These are phyloP conservation scores for Aplidium turbinatum DNA, from an alignment of 23 tunicate genomes.

Conservation along the genomic window DNA sequence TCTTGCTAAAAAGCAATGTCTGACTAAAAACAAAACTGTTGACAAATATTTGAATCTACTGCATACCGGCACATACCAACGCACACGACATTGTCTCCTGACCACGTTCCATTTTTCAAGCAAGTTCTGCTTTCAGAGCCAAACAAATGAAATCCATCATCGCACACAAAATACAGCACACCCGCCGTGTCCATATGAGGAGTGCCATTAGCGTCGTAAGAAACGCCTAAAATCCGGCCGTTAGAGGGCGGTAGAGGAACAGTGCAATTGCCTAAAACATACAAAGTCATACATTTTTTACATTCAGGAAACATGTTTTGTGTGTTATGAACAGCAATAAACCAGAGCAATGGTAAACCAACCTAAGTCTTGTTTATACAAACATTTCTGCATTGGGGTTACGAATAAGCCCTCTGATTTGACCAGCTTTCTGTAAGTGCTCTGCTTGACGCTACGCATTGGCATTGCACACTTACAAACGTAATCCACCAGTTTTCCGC, in stretches of 20 bases:
- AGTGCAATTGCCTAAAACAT: slow-evolving; percentile 27
- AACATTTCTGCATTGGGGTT: too few species aligned
- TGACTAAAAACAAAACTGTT: too few species aligned
- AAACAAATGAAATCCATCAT: slow-evolving; percentile 46
- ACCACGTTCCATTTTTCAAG: slow-evolving; percentile 36
- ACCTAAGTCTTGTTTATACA: too few species aligned
- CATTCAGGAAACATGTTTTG: neutral
- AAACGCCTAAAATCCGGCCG: slow-evolving; percentile 42
- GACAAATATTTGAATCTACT: too few species aligned
- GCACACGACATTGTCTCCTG: slow-evolving; percentile 27
- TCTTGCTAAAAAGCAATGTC: too few species aligned
- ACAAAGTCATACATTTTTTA: neutral
- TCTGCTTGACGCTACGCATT: too few species aligned
- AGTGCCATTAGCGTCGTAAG: slow-evolving; percentile 36
- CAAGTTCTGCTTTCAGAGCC: slow-evolving; percentile 41
- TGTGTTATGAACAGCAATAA: neutral
- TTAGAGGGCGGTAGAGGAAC: slow-evolving; percentile 42
- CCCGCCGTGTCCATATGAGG: neutral
- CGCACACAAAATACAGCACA: slow-evolving; percentile 47
- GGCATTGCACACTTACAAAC: too few species aligned
- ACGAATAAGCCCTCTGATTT: too few species aligned
- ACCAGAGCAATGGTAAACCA: neutral
- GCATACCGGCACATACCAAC: slow-evolving; percentile 25
- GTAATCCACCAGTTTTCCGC: too few species aligned
- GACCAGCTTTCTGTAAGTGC: too few species aligned